These are phyloP conservation scores for Hofmannophila pseudospretella DNA, from an alignment of 2,888 invertebrate species.

Conservation along the genomic window DNA sequence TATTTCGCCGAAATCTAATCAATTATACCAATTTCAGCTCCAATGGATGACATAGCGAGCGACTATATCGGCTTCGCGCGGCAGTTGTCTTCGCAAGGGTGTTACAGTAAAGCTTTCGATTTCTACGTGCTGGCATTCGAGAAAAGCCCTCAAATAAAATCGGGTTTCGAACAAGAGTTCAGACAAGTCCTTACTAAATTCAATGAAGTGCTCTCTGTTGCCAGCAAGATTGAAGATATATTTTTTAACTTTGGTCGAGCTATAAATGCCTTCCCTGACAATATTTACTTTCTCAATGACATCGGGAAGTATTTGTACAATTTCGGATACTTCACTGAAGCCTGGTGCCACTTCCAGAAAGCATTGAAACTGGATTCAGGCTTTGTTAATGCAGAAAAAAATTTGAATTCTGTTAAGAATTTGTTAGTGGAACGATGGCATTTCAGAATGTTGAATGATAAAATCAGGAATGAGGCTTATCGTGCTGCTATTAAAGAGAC, in stretches of 20 bases:
- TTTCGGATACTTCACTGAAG: conserved; percentile 73
- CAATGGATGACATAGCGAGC: conserved; percentile 24
- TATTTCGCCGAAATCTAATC: too few relatives aligned
- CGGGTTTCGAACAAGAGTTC: conserved; percentile 41
- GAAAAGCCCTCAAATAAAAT: conserved; percentile 30
- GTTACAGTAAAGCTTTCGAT: conserved; percentile 47
- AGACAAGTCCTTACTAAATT: conserved; percentile 32
- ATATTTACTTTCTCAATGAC: conserved; percentile 47
- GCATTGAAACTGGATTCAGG: conserved; percentile 67
- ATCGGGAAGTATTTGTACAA: conserved; percentile 66
- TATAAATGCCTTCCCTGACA: conserved; percentile 39
- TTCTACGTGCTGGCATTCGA: conserved; percentile 46
- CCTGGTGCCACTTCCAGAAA: conserved; percentile 75
- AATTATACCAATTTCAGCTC: too few relatives aligned
- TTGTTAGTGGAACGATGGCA: conserved; percentile 88
- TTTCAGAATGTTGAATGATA: conserved; percentile 89
- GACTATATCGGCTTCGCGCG: conserved; percentile 37
- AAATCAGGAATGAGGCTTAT: conserved; percentile 81
- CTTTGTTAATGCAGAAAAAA: conserved; percentile 80
- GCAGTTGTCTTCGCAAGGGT: conserved; percentile 29
- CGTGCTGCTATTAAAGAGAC: conserved; percentile 78
- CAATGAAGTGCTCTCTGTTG: conserved; percentile 32
- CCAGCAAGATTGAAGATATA: conserved; percentile 43
- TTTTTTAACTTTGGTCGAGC: conserved; percentile 48
- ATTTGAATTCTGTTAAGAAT: conserved; percentile 82